Conservation (phyloP, 2,113 vertebrate species). For the Datnioides undecimradiatus region DNA sequence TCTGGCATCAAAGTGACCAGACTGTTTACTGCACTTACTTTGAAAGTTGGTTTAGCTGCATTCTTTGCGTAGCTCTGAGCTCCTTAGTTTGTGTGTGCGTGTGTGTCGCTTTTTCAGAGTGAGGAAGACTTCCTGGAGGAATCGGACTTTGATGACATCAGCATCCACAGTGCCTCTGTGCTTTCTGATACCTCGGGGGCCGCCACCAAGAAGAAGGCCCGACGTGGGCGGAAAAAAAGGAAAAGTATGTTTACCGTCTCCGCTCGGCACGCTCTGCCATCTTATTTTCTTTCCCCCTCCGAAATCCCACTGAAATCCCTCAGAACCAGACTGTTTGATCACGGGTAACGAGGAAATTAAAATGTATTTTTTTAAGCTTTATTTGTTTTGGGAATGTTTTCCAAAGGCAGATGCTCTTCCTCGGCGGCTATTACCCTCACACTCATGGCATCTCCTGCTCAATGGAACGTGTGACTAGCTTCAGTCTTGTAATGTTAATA, state of each 20-base stretch:
- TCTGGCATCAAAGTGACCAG: slow-evolving; percentile 31
- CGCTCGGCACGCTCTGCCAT: slow-evolving; percentile 10
- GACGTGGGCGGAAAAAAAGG: slow-evolving; percentile 92
- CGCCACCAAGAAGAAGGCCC: slow-evolving; percentile 90
- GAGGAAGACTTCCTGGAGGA: slow-evolving; percentile 97
- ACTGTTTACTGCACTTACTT: neutral
- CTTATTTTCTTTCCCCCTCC: slow-evolving; percentile 28
- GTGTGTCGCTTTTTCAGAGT: slow-evolving; percentile 84
- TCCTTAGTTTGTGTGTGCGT: slow-evolving; percentile 28
- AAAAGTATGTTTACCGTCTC: slow-evolving; percentile 87
- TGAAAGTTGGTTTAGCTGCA: slow-evolving; percentile 10
- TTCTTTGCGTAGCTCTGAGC: slow-evolving; percentile 11
- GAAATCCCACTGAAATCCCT: slow-evolving; percentile 44
- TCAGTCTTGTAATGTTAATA: neutral
- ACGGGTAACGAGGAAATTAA: slow-evolving; percentile 36
- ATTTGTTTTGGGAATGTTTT: slow-evolving; percentile 42
- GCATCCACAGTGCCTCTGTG: slow-evolving; percentile 95
- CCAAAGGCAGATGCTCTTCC: slow-evolving; percentile 25
- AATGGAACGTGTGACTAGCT: neutral
- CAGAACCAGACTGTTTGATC: slow-evolving; percentile 55
- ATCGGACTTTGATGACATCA: slow-evolving; percentile 95
- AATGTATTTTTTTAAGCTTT: slow-evolving; percentile 30
- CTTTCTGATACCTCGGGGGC: slow-evolving; percentile 90
- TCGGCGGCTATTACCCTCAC: slow-evolving; percentile 3
- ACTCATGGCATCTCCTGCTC: neutral